Evolutionary conservation across 2,888 invertebrate genomes (phyloP), one percentile per base, ranked within the genome.

Genomic region (Gonocerus acuteangulatus): DNA sequence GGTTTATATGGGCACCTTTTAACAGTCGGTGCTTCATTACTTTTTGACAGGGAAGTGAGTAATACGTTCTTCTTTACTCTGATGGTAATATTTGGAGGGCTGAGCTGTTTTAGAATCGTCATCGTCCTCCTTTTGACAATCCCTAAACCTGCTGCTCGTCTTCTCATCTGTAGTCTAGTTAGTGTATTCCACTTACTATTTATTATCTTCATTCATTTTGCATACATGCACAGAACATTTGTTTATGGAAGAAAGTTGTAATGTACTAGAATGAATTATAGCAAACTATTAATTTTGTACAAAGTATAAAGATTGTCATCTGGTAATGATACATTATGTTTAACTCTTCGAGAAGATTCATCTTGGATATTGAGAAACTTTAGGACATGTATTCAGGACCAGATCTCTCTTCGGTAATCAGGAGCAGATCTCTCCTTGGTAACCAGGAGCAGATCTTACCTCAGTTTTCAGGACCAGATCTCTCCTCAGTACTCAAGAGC

Each of bases 131-230:
- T 78, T 16, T 70, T 73, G 48, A 73, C 74, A n/a, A 77, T 79
- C 48, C 73, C 74, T 13, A 67, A 72, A 49, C 79, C 79, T 7
- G 77, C 73, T 19, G 73, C 74, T 11, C 70, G 79, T 56, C 73
- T 80, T 51, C 68, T 79, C n/a, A 72, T 79, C 9, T 78, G 79
- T 67, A 76, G 76, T 64, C 67, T 73, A 36, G 72, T 78, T 39
- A 74, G 75, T 9, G 70, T 75, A 45, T 67, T 73, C 52, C 78
- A 80, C 69, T 71, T 78, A 19, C 70, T 79, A 56, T 77, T 75
- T 69, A 68, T 78, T n/a, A 72, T 79, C 48, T 78, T 76, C 69
- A 69, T 78, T 59, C 77, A 79, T 70, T 79, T 78, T 70, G 73
- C 75, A 2, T 78, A 75, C 67, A 77, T 79, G 76, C 77, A 77